Evolutionary conservation across 2,797 vertebrate species (phyloP).

Genomic region (Sparus aurata): DNA sequence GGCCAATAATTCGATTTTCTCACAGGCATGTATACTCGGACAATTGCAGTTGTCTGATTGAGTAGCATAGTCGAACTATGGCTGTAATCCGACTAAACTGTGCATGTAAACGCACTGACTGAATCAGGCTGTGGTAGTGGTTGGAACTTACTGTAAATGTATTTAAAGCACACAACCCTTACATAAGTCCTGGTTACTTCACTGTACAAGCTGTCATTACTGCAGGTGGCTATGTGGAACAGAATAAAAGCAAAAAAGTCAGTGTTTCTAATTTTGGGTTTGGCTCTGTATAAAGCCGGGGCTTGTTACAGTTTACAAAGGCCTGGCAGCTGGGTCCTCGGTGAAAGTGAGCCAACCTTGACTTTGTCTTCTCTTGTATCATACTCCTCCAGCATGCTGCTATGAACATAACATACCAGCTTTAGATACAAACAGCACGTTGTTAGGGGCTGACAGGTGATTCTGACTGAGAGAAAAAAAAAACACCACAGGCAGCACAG

Average conservation of each 20-base stretch:
- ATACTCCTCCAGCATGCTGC: slow-evolving; percentile 49
- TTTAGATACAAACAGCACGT: slow-evolving; percentile 64
- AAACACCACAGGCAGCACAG: slow-evolving; percentile 34
- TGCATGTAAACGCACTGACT: too few relatives aligned
- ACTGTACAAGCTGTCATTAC: background rate
- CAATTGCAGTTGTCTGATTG: too few relatives aligned
- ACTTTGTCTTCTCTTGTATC: slow-evolving; percentile 68
- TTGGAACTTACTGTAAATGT: background rate
- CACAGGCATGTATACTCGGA: too few relatives aligned
- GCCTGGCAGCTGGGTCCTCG: slow-evolving; percentile 73
- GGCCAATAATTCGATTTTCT: too few relatives aligned
- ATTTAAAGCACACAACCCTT: background rate
- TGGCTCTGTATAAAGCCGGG: slow-evolving; percentile 9
- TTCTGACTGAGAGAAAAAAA: slow-evolving; percentile 48
- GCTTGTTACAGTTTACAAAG: slow-evolving; percentile 40
- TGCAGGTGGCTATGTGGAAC: background rate
- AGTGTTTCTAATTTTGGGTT: slow-evolving; percentile 24
- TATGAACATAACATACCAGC: slow-evolving; percentile 49
- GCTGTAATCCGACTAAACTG: too few relatives aligned
- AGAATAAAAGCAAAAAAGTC: slow-evolving; percentile 5
- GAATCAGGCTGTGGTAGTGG: too few relatives aligned
- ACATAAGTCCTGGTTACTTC: background rate
- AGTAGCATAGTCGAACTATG: too few relatives aligned
- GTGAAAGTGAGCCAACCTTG: slow-evolving; percentile 66
- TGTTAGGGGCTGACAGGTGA: slow-evolving; percentile 82